A percentile compares a stretch with the other conserved stretches of the same genome.
These are phyloP conservation scores for Leptopilina drosophilae DNA, from an alignment of 2,888 invertebrate genomes.

Conservation along the genomic window DNA sequence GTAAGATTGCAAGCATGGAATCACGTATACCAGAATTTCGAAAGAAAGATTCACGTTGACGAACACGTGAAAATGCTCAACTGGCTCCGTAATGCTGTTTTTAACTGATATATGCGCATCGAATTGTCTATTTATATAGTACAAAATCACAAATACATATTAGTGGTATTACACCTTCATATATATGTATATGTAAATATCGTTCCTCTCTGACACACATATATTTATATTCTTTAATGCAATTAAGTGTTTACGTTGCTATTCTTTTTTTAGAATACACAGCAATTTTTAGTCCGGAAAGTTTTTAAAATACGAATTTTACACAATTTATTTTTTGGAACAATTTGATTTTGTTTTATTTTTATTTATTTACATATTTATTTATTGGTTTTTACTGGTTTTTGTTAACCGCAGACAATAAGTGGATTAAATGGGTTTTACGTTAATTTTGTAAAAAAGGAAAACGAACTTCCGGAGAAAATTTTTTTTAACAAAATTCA, in stretches of 20 bases:
- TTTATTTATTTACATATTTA: neutral
- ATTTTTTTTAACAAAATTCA: no score
- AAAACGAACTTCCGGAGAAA: no score
- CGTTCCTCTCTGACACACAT: neutral
- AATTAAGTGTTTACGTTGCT: neutral
- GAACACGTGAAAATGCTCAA: neutral
- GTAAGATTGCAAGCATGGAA: neutral
- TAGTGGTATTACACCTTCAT: conserved; percentile 2
- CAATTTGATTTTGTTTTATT: neutral
- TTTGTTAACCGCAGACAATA: neutral
- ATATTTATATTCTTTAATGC: neutral
- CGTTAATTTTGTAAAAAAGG: no score
- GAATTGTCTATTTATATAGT: neutral
- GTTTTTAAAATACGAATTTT: no score
- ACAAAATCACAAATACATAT: neutral
- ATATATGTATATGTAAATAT: neutral
- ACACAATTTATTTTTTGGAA: no score
- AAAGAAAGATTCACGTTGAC: conserved; percentile 13
- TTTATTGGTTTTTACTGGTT: neutral
- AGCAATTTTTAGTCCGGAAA: no score
- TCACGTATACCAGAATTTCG: neutral
- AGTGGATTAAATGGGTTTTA: no score
- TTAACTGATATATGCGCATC: neutral
- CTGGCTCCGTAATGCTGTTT: conserved; percentile 4
- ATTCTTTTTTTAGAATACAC: neutral